Base-by-base conservation (phyloP, 2,797 vertebrate genomes). In the Macropodus opercularis region DNA sequence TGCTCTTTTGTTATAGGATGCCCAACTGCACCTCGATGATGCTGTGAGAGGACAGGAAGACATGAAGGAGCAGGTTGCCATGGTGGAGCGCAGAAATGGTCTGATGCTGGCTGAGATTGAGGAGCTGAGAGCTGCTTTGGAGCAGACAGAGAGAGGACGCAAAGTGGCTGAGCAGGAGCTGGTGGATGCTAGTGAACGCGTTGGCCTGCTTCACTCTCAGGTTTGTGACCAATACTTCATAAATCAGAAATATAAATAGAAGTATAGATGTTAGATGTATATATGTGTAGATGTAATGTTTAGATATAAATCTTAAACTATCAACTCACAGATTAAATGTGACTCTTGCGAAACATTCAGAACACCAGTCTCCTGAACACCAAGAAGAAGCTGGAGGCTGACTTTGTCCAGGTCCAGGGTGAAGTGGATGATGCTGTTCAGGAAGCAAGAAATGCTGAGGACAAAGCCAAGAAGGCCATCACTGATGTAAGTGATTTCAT, bases 401-500 rank as follows among this genome's bases (percentile, higher is more conserved):
- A 95, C 57, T 76, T 96, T 41, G 80, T 88, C 46, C 94, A 94
- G 35, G 75, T 94, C 48, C 94, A 95, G 79, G 79, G 81, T 23
- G 94, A 96, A 80, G 89, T 95, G 9, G 94, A 96, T 15, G 93
- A 95, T 65, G 75, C 88, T 3, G 43, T 94, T 36, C 94, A 96
- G 62, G 95, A 96, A 76, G 89, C 94, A 66, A 92, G 92, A 67
- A 95, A 96, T 23, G 94, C 94, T 26, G 95, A 95, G 44, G 94
- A 96, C 23, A 96, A 95, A 63, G 95, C 95, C 61, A 96, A 95
- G 84, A 96, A 96, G 57, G 93, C 94, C 0, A 94, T 97, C 74
- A 96, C 93, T 38, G 94, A 96, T 39, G 94, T 96, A 61, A 93
- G 93, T 22, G 35, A 6, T 41, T 34, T 4, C 3, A 13, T 19